Base-by-base conservation (phyloP, 2,888 invertebrate species). In the Leucoma salicis region DNA sequence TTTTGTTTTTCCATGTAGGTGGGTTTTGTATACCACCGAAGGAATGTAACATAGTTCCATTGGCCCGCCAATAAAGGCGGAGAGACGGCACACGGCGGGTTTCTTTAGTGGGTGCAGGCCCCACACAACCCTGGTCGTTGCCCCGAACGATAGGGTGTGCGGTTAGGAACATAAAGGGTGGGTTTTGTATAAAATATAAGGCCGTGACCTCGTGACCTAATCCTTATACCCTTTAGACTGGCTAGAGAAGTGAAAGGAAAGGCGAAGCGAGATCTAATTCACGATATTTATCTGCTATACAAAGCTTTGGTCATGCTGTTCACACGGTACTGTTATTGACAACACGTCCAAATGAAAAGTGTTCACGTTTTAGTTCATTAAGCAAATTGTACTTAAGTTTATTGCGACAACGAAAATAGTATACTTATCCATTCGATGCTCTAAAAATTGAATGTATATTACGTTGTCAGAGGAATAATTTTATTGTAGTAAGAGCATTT, bases 181-280 rank as follows among this genome's bases (percentile, higher is more conserved):
- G 18, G 24, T 31, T n/a, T 31, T 42, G 21, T 38, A 32, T n/a
- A 39, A 35, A 25, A 16, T 11, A 40, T 49, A 18, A 60, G 66
- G 53, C 70, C 71, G 54, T 69, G 70, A 70, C 70, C 69, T 69
- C 65, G 66, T 78, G 75, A 74, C 78, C 77, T 65, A 70, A 59
- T 70, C 69, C 73, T 57, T 68, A 63, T 78, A 73, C 78, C 82
- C 79, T 80, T 80, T 80, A 70, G 21, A 67, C 64, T 70, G 61
- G 66, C 64, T 70, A 64, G 63, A 60, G 65, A 78, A 84, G 86
- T 86, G 86, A 87, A 86, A 86, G 86, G n/a, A n/a, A n/a, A n/a
- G n/a, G 84, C 76, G 70, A 71, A 58, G 68, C 53, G 66, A 72
- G 75, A 77, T 78, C 78, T 68, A 70, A 77, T 77, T 68, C 61